Base-by-base conservation (phyloP, 2,888 invertebrate species). In the Troides oblongomaculatus region DNA sequence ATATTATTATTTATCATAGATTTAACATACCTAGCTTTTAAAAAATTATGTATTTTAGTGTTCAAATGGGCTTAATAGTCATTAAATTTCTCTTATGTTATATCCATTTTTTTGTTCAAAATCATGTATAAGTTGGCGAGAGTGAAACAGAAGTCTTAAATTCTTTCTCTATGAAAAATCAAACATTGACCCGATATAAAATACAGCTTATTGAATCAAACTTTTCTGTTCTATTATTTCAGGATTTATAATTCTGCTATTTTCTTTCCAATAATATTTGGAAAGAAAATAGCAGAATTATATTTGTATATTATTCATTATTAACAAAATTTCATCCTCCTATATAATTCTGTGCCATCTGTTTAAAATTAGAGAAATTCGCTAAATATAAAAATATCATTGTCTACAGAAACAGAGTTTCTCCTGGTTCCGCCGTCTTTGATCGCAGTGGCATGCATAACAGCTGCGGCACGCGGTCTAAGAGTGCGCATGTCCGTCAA, bases 341-440 rank as follows among this genome's bases (percentile, higher is more conserved):
- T 30, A 30, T 30, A 30, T 30, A 30, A 30, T 30, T 30, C 30
- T 30, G 30, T 30, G 30, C 30, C 30, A 30, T 14, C 12, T n/a
- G n/a, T 14, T 17, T n/a, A 53, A 53, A 53, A 17, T 53, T 53
- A 17, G 8, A 14, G 14, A 53, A 17, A 21, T 5, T 8, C 18
- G 6, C 1, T n/a, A n/a, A 21, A 2, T 56, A 56, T 21, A n/a
- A 56, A 56, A 21, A n/a, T 75, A 72, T 72, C 64, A 73, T 89
- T 88, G 86, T 84, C 78, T 74, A 85, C 94, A 96, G 96, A 96
- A 86, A 94, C 95, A n/a, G 94, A 94, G 75, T 94, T 96, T 79
- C 94, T 96, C 73, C 93, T 94, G 81, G 95, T 95, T 69, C 94
- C 95, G 17, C 95, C 96, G 39, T 96, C 96, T 0, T 80, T 96